Base-by-base conservation (phyloP, 2,113 vertebrate species). In the Pomatorhinus ruficollis region DNA sequence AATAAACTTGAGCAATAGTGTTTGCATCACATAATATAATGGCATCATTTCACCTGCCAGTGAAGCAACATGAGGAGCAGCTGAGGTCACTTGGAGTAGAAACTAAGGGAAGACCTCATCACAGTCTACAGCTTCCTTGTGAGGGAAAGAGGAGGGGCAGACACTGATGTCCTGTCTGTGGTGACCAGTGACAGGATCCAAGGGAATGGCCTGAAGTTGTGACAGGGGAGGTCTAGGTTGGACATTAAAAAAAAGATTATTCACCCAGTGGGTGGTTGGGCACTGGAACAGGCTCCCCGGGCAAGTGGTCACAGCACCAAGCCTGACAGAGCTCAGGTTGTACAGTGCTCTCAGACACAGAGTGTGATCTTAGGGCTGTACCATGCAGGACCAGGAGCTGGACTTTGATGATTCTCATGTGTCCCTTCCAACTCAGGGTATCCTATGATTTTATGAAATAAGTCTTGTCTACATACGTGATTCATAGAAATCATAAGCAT, bases 331-430 rank as follows among this genome's bases (percentile, higher is more conserved):
- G 12, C 8, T 44, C 50, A 74, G 44, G 27, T 3, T 59, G 28
- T 12, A 28, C 16, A 52, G 15, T 2, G 5, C 9, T 59, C 15
- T 59, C 33, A 53, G 19, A 15, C 12, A 59, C 52, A 39, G 8
- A n/a, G 20, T 68, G 9, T 75, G 52, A 45, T 9, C 45, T 30
- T 82, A 39, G 20, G 39, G 24, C 45, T 60, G 9, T 33, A 31
- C 50, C 0, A 0, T 50, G 22, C 37, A 57, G 12, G 22, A 22
- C 10, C 27, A 65, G 27, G 5, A 47, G 20, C 0, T 30, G 39
- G 28, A 53, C 28, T 68, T 59, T 3, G 20, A 53, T 39, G 52
- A 53, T 30, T 40, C n/a, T 53, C 45, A 20, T n/a, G 45, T 11
- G 30, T 47, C 11, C 24, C 13, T 53, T 68, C n/a, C 39, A 30